Evolutionary conservation across 2,888 invertebrate species (phyloP).

Genomic region (Tachina fera): DNA sequence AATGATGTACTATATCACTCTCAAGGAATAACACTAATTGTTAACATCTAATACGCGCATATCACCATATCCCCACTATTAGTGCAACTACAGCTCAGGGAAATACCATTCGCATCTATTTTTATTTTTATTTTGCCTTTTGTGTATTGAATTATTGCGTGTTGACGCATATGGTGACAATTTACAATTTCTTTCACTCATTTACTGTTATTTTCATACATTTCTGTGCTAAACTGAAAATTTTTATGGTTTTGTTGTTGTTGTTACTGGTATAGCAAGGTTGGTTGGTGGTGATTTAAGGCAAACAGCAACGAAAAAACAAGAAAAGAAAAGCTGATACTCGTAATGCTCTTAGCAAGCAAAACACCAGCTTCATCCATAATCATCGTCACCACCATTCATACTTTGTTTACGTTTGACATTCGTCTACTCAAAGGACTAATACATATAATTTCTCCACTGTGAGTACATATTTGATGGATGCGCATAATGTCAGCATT

Average conservation of each 20-base stretch:
- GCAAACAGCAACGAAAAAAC: background rate
- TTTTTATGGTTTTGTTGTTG: slow-evolving; percentile 11
- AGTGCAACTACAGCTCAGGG: slow-evolving; percentile 76
- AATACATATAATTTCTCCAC: slow-evolving; percentile 3
- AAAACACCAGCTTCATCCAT: slow-evolving; percentile 63
- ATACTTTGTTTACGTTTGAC: slow-evolving; percentile 59
- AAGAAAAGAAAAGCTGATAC: slow-evolving; percentile 28
- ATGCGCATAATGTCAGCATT: slow-evolving; percentile 21
- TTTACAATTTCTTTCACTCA: slow-evolving; percentile 74
- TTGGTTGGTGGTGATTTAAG: slow-evolving; percentile 44
- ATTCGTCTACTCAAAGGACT: slow-evolving; percentile 30
- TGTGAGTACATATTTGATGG: background rate
- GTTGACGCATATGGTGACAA: slow-evolving; percentile 84
- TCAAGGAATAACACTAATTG: slow-evolving; percentile 15
- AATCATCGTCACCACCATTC: slow-evolving; percentile 17
- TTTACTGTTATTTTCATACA: slow-evolving; percentile 12
- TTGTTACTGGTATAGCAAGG: slow-evolving; percentile 37
- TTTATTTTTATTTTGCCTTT: slow-evolving; percentile 64
- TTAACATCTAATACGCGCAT: slow-evolving; percentile 32
- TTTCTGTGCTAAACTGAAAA: background rate
- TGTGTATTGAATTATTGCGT: slow-evolving; percentile 83
- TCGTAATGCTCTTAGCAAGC: slow-evolving; percentile 75
- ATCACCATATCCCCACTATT: slow-evolving; percentile 78
- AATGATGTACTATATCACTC: slow-evolving; percentile 17
- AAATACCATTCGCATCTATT: slow-evolving; percentile 79